Percentiles rank a stretch among this genome's conserved stretches.
phyloP scores from a whole-genome alignment of 2,888 invertebrate species.

The Congeria kusceri region DNA sequence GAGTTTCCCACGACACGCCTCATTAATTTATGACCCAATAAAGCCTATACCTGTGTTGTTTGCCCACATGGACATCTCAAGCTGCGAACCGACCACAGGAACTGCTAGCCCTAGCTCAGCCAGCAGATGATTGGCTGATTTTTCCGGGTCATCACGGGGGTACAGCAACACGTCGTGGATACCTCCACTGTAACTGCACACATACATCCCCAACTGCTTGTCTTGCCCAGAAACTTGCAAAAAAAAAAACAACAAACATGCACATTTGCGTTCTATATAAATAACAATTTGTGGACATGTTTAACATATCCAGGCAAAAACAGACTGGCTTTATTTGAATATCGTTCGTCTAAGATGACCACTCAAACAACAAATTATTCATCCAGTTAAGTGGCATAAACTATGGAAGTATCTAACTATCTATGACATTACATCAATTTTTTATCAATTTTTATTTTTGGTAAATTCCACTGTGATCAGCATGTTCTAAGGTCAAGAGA shows the following conservation, averaged over 20 bases:
- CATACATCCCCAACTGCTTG: conserved; percentile 30
- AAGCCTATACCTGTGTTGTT: conserved; percentile 62
- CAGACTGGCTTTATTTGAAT: background rate
- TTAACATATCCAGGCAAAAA: background rate
- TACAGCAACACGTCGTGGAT: conserved; percentile 47
- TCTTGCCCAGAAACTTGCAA: conserved; percentile 37
- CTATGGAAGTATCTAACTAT: too few species aligned
- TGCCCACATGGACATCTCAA: conserved; percentile 70
- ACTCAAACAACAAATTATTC: too few species aligned
- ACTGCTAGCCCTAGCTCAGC: conserved; percentile 69
- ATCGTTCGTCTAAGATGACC: too few species aligned
- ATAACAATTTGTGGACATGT: too few species aligned
- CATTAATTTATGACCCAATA: too few species aligned
- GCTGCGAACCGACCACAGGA: conserved; percentile 64
- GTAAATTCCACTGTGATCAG: too few species aligned
- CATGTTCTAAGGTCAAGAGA: too few species aligned
- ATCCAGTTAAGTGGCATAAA: too few species aligned
- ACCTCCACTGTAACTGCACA: conserved; percentile 33
- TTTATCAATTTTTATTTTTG: too few species aligned
- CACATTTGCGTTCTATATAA: background rate
- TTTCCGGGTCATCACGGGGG: conserved; percentile 9
- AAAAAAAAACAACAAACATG: conserved; percentile 7
- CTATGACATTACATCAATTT: too few species aligned
- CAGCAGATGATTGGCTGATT: conserved; percentile 60
- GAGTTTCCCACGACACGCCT: too few species aligned